phyloP scores from a whole-genome alignment of 2,888 invertebrate species.

The Lepidocyrtinus sp. region DNA sequence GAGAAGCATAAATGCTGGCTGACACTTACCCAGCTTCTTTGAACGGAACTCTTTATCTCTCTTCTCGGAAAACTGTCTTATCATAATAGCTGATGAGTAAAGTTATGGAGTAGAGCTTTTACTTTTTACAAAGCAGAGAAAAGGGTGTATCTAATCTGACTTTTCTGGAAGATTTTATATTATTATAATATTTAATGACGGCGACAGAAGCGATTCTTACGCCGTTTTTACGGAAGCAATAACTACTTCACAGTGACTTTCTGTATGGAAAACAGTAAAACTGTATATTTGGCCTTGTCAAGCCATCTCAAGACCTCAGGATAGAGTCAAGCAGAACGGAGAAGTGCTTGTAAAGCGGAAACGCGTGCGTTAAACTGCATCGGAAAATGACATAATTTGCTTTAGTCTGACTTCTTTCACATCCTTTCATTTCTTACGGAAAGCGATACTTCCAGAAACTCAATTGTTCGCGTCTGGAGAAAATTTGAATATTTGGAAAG shows the following conservation, averaged over 20 bases:
- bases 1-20: background rate
- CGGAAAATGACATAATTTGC: background rate
- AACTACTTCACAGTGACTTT: background rate
- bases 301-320: background rate
- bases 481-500: background rate
- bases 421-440: background rate
- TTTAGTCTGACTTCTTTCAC: background rate
- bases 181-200: conserved; percentile 1
- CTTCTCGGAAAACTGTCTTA: background rate
- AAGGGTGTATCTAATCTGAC: background rate
- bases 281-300: background rate
- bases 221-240: background rate
- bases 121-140: background rate
- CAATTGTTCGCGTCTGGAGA: background rate
- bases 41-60: background rate
- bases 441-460: background rate
- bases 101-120: too few species aligned
- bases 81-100: conserved; percentile 2
- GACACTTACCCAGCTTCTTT: background rate
- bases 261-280: background rate
- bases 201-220: background rate
- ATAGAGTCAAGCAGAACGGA: background rate
- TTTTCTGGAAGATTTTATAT: background rate
- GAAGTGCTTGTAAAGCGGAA: background rate
- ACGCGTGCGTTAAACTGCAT: background rate